phyloP scores from a whole-genome alignment of 2,797 vertebrate species.

The Sebastes goodei region DNA sequence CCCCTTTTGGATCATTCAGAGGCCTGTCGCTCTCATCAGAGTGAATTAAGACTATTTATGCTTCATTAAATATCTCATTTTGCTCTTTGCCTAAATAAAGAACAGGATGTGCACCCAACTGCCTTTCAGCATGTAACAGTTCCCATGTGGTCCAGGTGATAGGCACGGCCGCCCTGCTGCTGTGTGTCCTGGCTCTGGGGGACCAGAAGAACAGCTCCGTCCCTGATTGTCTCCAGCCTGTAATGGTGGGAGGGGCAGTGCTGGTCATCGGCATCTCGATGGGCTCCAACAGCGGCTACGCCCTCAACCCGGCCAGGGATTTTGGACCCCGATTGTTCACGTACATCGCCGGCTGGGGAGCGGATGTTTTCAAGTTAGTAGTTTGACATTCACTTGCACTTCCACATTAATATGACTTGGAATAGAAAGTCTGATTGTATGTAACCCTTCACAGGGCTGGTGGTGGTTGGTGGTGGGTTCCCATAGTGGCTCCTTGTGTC shows the following conservation, averaged over 20 bases:
- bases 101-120: background rate
- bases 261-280: conserved; percentile 82
- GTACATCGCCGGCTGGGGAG: conserved; percentile 80
- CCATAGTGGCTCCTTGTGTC: conserved; percentile 83
- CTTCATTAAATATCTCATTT: background rate
- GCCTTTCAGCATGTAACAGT: background rate
- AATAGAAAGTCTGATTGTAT: background rate
- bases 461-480: conserved; percentile 92
- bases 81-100: background rate
- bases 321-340: conserved; percentile 82
- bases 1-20: background rate
- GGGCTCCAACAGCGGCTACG: conserved; percentile 85
- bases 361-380: conserved; percentile 81
- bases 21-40: no score
- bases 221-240: conserved; percentile 73
- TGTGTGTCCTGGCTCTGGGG: conserved; percentile 81
- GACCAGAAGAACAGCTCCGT: conserved; percentile 71
- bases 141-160: conserved; percentile 70
- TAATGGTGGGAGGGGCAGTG: conserved; percentile 76
- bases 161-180: conserved; percentile 79
- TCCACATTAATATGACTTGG: background rate
- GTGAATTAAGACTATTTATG: background rate
- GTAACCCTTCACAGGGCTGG: conserved; percentile 77
- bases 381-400: background rate
- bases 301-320: conserved; percentile 85